Evolutionary conservation across 2,797 vertebrate species (phyloP).

Genomic region (Onychomys torridus): DNA sequence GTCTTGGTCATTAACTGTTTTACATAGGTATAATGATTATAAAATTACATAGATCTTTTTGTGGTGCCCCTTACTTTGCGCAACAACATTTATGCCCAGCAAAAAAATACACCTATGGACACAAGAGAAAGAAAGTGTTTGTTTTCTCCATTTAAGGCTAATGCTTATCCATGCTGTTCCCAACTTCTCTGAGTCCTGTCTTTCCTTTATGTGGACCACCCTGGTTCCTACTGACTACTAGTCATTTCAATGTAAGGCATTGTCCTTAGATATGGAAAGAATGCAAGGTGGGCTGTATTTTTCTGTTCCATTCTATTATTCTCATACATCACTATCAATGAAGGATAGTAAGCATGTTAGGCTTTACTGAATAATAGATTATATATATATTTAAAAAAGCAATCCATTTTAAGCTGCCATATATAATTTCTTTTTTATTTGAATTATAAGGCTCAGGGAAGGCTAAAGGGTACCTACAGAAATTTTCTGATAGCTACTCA

Average conservation of each 20-base stretch:
- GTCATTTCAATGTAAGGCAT: accelerated
- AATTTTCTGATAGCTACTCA: not conserved
- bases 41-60: not conserved
- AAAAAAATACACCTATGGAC: not conserved
- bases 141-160: not conserved
- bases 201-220: not conserved
- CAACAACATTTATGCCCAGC: not conserved
- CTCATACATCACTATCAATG: not conserved
- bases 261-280: not conserved
- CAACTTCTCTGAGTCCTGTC: not conserved
- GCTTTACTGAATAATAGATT: not conserved
- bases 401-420: not conserved
- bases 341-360: not conserved
- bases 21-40: not conserved
- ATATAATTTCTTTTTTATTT: not conserved
- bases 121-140: not conserved
- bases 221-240: not conserved
- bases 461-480: not conserved
- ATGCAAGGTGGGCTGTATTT: not conserved
- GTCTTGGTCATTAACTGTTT: not conserved
- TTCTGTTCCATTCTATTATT: not conserved
- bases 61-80: not conserved
- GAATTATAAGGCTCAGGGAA: not conserved
- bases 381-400: not conserved
- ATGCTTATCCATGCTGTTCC: too few relatives aligned